Conservation (phyloP, 30 jellyfish, hydroid and myxozoan genomes). For the Aurelia sp. region DNA sequence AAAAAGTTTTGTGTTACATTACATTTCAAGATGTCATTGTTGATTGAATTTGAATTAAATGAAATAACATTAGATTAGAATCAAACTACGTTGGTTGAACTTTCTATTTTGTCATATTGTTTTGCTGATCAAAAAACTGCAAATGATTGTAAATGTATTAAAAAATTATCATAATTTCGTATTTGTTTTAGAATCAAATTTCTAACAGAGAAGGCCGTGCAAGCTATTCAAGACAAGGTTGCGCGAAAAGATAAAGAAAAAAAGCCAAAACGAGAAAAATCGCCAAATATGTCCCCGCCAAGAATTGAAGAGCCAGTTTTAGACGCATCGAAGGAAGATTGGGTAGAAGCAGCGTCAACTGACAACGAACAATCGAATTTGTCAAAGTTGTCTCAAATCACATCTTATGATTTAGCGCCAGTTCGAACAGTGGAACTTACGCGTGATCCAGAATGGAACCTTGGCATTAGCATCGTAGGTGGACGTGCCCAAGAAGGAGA, state of each 20-base stretch:
- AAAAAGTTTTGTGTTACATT: no score
- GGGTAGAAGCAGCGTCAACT: background rate
- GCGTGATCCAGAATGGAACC: slow-evolving; percentile 84
- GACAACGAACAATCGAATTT: background rate
- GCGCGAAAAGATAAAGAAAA: background rate
- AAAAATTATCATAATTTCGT: background rate
- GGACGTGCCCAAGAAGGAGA: slow-evolving; percentile 88
- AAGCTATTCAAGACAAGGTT: background rate
- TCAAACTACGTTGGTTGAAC: no score
- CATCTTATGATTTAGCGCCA: slow-evolving; percentile 32
- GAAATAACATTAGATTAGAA: no score
- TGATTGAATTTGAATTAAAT: no score
- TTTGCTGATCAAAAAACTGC: no score
- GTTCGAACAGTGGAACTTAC: slow-evolving; percentile 78
- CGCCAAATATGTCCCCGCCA: background rate
- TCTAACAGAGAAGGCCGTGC: slow-evolving; percentile 16
- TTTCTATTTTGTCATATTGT: no score
- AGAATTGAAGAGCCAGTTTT: slow-evolving; percentile 5
- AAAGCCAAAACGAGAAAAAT: background rate
- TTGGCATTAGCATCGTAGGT: slow-evolving; percentile 94
- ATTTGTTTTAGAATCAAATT: slow-evolving; percentile 11
- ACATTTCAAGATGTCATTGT: no score
- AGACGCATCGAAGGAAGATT: background rate
- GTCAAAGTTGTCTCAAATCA: slow-evolving; percentile 9
- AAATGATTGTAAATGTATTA: background rate